phyloP scores from a whole-genome alignment of 1,140 invertebrate genomes.

The Drosophila ambigua region DNA sequence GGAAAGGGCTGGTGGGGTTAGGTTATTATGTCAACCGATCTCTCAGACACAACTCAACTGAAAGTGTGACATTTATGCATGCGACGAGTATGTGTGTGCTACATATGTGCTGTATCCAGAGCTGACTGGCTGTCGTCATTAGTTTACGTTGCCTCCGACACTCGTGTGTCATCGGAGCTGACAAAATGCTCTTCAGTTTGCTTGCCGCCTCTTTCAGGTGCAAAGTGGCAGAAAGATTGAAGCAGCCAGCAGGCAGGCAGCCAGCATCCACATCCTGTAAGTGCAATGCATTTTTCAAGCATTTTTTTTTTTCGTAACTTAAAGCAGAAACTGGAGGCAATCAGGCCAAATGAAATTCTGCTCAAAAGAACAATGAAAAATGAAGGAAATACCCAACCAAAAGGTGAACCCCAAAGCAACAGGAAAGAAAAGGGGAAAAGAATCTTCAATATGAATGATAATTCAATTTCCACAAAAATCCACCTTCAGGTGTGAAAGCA shows the following conservation, averaged over 20 bases:
- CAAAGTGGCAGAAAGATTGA: slow-evolving; percentile 50
- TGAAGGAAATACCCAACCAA: too few relatives aligned
- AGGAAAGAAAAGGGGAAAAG: too few relatives aligned
- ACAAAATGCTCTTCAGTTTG: slow-evolving; percentile 44
- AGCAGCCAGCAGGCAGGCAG: slow-evolving; percentile 1
- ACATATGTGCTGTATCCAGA: background rate
- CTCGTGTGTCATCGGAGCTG: slow-evolving; percentile 46
- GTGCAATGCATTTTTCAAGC: too few relatives aligned
- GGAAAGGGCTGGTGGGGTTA: slow-evolving; percentile 3
- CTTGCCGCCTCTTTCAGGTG: slow-evolving; percentile 35
- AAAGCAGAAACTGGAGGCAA: too few relatives aligned
- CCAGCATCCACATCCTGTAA: too few relatives aligned
- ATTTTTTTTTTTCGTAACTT: too few relatives aligned
- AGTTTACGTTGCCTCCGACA: slow-evolving; percentile 48
- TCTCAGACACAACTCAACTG: slow-evolving; percentile 42
- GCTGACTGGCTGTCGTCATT: slow-evolving; percentile 38
- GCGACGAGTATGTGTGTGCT: slow-evolving; percentile 9
- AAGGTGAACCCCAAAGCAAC: too few relatives aligned
- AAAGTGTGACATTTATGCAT: slow-evolving; percentile 29
- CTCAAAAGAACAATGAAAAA: too few relatives aligned
- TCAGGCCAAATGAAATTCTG: too few relatives aligned
- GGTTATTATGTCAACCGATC: slow-evolving; percentile 45
- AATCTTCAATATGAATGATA: too few relatives aligned
- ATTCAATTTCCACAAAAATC: too few relatives aligned
- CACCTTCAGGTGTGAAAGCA: too few relatives aligned